Percentiles rank a stretch among this genome's conserved stretches.
Conservation (phyloP, 1,140 invertebrate species). For the Hypsibius dujardini region DNA sequence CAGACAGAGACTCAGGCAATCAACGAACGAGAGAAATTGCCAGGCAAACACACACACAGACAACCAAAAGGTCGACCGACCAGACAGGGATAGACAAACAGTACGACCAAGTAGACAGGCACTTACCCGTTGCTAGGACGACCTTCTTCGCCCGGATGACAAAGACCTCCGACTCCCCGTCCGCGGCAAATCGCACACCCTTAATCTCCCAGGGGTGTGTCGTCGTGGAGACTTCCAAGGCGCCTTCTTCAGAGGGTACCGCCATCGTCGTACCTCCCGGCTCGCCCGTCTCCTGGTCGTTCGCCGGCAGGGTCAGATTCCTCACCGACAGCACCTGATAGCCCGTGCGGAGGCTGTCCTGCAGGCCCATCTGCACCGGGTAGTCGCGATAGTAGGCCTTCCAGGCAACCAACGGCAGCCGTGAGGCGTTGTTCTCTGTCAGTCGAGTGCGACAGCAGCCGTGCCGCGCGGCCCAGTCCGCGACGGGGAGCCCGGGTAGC, state of each 20-base stretch:
- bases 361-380: background rate
- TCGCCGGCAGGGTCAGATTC: background rate
- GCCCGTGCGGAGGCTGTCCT: background rate
- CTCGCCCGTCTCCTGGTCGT: constrained; percentile 1
- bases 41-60: too few species aligned
- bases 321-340: background rate
- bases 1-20: too few species aligned
- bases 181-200: background rate
- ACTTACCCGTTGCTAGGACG: constrained; percentile 1
- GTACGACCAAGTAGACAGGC: too few species aligned
- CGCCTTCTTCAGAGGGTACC: background rate
- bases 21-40: too few species aligned
- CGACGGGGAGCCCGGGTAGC: constrained; percentile 48
- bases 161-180: background rate
- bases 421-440: background rate
- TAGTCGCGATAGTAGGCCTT: constrained; percentile 4
- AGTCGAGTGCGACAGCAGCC: background rate
- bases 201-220: constrained; percentile 4
- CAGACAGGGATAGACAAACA: too few species aligned
- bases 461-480: constrained; percentile 37
- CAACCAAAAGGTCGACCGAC: too few species aligned
- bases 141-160: constrained; percentile 6
- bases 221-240: background rate
- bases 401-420: background rate
- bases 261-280: background rate